A percentile compares a stretch with the other conserved stretches of the same genome.
Evolutionary conservation across 2,113 vertebrate species (phyloP).

Genomic region (Pseudorectes ferrugineus): DNA sequence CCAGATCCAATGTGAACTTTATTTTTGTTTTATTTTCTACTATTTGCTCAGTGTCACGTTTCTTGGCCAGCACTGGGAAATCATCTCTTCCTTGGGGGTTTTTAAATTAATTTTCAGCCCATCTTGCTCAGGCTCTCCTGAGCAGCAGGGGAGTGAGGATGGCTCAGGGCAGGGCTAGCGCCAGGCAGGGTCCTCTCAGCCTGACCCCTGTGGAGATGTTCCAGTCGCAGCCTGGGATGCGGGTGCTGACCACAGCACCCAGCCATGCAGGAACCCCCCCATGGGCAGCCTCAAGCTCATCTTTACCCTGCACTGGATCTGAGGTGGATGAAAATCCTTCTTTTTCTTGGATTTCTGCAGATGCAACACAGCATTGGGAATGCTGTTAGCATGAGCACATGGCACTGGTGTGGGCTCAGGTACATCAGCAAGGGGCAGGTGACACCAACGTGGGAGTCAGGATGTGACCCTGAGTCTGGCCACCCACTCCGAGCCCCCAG

Average conservation of each 20-base stretch:
- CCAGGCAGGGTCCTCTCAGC: neutral
- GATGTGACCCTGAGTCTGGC: fast-evolving
- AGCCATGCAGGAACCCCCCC: fast-evolving
- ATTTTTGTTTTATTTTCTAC: neutral
- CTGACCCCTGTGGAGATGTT: neutral
- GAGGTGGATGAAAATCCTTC: neutral
- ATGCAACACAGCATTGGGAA: too few relatives aligned
- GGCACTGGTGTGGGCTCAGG: neutral
- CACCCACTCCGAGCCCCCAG: fast-evolving
- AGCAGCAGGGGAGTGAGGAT: neutral
- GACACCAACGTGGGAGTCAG: neutral
- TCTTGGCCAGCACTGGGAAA: neutral
- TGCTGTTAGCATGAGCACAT: fast-evolving
- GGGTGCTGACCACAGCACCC: neutral
- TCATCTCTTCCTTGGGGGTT: neutral
- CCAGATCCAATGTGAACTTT: neutral
- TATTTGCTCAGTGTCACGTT: neutral
- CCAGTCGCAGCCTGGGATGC: neutral
- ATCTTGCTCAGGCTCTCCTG: neutral
- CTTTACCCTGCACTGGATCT: fast-evolving
- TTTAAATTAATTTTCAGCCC: neutral
- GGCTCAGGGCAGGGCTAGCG: neutral
- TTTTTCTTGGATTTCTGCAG: neutral
- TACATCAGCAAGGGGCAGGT: neutral
- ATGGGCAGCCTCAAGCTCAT: fast-evolving